Evolutionary conservation across 2,888 invertebrate species (phyloP), one percentile per base, ranked within the genome.

Genomic region (Argynnis bischoffii): DNA sequence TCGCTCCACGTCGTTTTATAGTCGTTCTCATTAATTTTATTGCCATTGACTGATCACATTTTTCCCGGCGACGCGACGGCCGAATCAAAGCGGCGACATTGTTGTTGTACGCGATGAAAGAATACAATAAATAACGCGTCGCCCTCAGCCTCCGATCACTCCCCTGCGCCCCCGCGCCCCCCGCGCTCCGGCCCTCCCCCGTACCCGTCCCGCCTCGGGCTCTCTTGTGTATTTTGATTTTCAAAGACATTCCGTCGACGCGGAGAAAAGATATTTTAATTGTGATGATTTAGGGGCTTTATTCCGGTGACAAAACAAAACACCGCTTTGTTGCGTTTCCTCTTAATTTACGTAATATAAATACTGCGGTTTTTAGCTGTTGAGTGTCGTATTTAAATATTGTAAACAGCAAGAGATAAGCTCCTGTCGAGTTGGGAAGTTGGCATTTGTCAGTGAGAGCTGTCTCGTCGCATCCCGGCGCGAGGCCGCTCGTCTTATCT

Each of bases 281-380:
- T 87, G 84, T 84, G 84, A 86, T 86, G 84, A 88, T 88, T 86
- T 84, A 87, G 79, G 76, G 79, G 79, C 75, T 82, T 79, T 75
- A 79, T 82, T 72, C 48, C 55, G 18, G 54, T 41, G 71, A 69
- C 61, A 55, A 60, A 57, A 64, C 64, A 55, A 79, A 80, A 81
- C 82, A 82, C 81, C 81, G 81, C 79, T 18, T 61, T 53, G 53
- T 61, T 59, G 31, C 26, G 21, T 59, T 59, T 48, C 48, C 26
- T 59, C n/a, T 59, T n/a, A 21, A 59, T 83, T 84, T 82, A 80
- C 81, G 81, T 69, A 59, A 31, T 53, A 41, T 41, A 35, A 11
- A 21, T 51, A 11, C 11, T 21, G 41, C 18, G 61, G 15, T 53
- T 53, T 14, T 18, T 61, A 11, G 16, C 6, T 8, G 41, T 53